These are phyloP conservation scores for Harlomillsia oculata DNA, from an alignment of 1,140 invertebrate species.

Conservation along the genomic window DNA sequence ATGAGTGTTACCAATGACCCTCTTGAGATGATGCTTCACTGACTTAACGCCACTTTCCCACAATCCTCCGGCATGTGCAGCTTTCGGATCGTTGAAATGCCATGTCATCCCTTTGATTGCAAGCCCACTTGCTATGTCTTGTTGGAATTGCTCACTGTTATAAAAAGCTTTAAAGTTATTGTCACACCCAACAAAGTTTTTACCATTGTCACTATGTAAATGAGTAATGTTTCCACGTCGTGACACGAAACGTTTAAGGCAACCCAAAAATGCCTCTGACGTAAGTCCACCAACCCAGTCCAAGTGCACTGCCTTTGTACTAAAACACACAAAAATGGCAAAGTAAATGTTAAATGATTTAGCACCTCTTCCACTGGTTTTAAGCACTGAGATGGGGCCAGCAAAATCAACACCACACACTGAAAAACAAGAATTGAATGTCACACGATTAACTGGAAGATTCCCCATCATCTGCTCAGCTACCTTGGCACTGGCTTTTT, in stretches of 20 bases:
- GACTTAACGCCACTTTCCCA: conserved; percentile 35
- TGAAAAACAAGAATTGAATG: conserved; percentile 35
- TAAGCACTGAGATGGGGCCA: conserved; percentile 41
- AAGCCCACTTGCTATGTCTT: not conserved
- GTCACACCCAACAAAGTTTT: conserved; percentile 40
- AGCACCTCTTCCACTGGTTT: conserved; percentile 19
- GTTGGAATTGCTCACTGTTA: not conserved
- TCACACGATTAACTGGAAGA: conserved; percentile 36
- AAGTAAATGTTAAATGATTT: conserved; percentile 40
- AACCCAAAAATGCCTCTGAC: conserved; percentile 40
- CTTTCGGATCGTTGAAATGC: conserved; percentile 36
- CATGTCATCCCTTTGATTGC: conserved; percentile 1
- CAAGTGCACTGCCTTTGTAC: conserved; percentile 42
- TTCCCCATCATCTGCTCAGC: conserved; percentile 38
- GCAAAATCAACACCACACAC: conserved; percentile 40
- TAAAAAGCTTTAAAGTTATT: conserved; percentile 15
- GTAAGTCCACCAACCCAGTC: conserved; percentile 40
- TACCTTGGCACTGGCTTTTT: conserved; percentile 15
- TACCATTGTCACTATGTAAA: conserved; percentile 41
- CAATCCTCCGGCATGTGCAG: conserved; percentile 36
- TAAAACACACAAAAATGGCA: conserved; percentile 42
- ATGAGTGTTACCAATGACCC: not conserved
- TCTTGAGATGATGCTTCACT: conserved; percentile 13
- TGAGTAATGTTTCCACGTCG: conserved; percentile 36
- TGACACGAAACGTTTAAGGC: conserved; percentile 40